These are phyloP conservation scores for Semnopithecus entellus DNA, from an alignment of 2,113 vertebrate genomes.

Conservation along the genomic window DNA sequence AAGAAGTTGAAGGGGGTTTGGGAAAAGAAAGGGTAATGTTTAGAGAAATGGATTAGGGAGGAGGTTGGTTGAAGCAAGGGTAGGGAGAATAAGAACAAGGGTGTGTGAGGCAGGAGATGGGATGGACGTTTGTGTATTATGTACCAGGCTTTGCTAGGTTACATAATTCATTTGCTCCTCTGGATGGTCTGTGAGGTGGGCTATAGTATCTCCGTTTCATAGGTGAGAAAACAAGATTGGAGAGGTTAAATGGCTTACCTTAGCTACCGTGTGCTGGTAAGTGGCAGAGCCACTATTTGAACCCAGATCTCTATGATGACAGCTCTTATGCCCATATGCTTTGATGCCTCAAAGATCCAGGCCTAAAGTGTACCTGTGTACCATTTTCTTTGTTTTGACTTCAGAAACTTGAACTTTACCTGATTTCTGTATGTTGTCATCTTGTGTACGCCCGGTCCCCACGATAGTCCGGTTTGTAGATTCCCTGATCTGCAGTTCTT, in stretches of 20 bases:
- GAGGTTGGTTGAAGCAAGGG: not conserved
- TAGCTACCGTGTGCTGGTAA: not conserved
- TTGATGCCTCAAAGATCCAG: not conserved
- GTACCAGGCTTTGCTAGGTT: not conserved
- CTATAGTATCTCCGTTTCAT: not conserved
- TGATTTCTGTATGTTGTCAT: conserved; percentile 66
- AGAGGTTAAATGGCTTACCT: not conserved
- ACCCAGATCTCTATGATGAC: not conserved
- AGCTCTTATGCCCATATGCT: not conserved
- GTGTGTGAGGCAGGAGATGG: not conserved
- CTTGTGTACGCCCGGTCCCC: not conserved
- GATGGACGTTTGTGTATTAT: not conserved
- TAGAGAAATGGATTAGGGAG: not conserved
- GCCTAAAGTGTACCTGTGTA: not conserved
- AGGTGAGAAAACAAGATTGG: not conserved
- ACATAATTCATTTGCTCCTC: not conserved
- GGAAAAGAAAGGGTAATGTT: not conserved
- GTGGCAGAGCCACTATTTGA: not conserved
- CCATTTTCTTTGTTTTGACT: conserved; percentile 1
- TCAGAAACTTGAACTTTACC: not conserved
- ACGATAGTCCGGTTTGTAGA: not conserved
- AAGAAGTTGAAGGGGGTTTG: not conserved
- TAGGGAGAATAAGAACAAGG: not conserved
- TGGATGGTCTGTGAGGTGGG: not conserved
- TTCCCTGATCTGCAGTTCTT: not conserved